Base-by-base conservation (phyloP, 2,113 vertebrate species). In the Pluvialis apricaria region DNA sequence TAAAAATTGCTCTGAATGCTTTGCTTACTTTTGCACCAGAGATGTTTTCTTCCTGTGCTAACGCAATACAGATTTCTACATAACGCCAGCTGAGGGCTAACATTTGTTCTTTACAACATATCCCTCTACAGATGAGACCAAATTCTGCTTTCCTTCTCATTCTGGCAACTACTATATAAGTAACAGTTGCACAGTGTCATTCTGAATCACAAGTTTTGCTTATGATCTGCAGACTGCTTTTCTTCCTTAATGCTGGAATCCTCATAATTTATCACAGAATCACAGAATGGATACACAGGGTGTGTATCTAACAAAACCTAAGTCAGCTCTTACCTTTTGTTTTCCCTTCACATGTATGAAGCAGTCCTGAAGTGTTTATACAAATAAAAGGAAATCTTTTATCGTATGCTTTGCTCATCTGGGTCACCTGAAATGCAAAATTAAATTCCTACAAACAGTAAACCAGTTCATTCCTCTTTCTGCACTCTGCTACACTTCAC, bases 11-110 rank as follows among this genome's bases (percentile, higher is more conserved):
- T 82, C 68, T 13, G 5, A 86, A 82, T 26, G 64, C 51, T 80
- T 91, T 64, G 57, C 68, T 94, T 92, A 47, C 80, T 88, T 88
- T 94, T 96, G 58, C 82, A 93, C 28, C 65, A 95, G 51, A 91
- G 87, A 69, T 78, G 71, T 19, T 86, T 93, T 81, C 55, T 87
- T 88, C 49, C 52, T 71, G 80, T 44, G 47, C 55, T 94, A 95
- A 95, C 7, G 0, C 64, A 94, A 93, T 69, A 75, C 94, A 95
- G 77, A 93, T 83, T 88, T 88, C 61, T 62, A 88, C 15, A 49
- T 52, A 91, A 93, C 1, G 6, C 21, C 80, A 93, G 60, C 80
- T 40, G 47, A 86, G 72, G 18, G 62, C 65, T 86, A 92, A 71
- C 64, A 91, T 72, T 88, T 88, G 58, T 8, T 92, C 82, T 86